A percentile compares a stretch with the other conserved stretches of the same genome.
phyloP scores from a whole-genome alignment of 2,888 invertebrate species.

The Trissoscelio sp. region DNA sequence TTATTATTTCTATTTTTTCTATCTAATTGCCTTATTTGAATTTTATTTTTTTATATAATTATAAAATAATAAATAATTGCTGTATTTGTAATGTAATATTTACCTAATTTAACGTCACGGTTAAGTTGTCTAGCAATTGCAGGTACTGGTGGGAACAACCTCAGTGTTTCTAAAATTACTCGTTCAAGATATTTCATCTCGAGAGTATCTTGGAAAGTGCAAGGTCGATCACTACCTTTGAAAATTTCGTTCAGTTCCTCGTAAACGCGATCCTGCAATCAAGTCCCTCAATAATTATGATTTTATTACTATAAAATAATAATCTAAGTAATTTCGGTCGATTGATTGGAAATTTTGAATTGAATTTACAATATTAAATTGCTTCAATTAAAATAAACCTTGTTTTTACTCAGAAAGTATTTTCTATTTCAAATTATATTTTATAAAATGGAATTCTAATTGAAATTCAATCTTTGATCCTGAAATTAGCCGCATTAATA shows the following conservation, averaged over 20 bases:
- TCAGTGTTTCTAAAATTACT: conserved; percentile 91
- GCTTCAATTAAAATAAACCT: neutral
- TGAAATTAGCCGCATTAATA: conserved; percentile 5
- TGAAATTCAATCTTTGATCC: neutral
- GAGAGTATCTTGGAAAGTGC: conserved; percentile 92
- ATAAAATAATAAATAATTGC: too few species aligned
- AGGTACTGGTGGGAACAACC: conserved; percentile 92
- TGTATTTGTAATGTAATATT: too few species aligned
- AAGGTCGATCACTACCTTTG: conserved; percentile 89
- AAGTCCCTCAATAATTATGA: neutral
- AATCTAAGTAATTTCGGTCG: neutral
- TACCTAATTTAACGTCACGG: conserved; percentile 89
- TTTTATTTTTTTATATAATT: too few species aligned
- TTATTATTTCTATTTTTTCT: too few species aligned
- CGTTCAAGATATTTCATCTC: conserved; percentile 94
- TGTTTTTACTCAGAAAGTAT: too few species aligned
- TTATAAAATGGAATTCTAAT: neutral
- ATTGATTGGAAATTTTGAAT: neutral
- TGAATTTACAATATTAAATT: neutral
- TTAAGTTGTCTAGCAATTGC: conserved; percentile 90
- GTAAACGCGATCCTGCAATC: conserved; percentile 86
- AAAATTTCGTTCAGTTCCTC: conserved; percentile 91
- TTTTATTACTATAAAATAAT: neutral
- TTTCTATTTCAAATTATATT: neutral
- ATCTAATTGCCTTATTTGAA: too few species aligned